Evolutionary conservation across 2,888 invertebrate species (phyloP), one percentile per base, ranked within the genome.

Genomic region (Volucella inanis): DNA sequence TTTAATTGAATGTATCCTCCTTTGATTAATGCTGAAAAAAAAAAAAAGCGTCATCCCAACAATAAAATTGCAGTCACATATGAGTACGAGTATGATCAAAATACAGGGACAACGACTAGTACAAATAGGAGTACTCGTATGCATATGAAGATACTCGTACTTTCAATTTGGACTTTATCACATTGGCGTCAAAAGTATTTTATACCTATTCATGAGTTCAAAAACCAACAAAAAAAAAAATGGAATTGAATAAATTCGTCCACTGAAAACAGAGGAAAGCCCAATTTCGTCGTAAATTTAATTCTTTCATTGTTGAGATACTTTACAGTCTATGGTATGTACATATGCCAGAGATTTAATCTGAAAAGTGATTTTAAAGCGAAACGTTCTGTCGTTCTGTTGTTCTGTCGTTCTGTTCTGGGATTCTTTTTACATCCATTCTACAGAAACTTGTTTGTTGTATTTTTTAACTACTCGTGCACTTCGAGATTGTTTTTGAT

Each of bases 1-100:
- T 78, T 68, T 83, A 83, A 83, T 83, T 83, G 83, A 83, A 68
- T 78, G 68, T 83, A 83, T 83, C 83, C 83, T 83, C 57, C 65
- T 83, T 72, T 83, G 67, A 67, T 72, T 43, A 72, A 15, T n/a
- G 59, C 49, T 65, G 22, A 57, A 57, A 14, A 38, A 39, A 39
- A 72, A 22, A 22, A 22, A 22, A 18, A 18, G 18, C 1, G 2
- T 31, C 31, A 31, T 67, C 10, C 57, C 15, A 31, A 31, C 71
- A 80, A 72, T 74, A 49, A 62, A 68, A 68, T 74, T 74, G 74
- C 62, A 67, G 59, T 45, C 61, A 61, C 47, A 31, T 31, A 31
- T 6, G 31, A 31, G 31, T 31, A 31, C 31, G 31, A 31, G 31
- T 31, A 31, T 6, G 4, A 31, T 31, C 31, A 31, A 31, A 31